Evolutionary conservation across 1,140 invertebrate species (phyloP).

Genomic region (Bicyclus anynana): DNA sequence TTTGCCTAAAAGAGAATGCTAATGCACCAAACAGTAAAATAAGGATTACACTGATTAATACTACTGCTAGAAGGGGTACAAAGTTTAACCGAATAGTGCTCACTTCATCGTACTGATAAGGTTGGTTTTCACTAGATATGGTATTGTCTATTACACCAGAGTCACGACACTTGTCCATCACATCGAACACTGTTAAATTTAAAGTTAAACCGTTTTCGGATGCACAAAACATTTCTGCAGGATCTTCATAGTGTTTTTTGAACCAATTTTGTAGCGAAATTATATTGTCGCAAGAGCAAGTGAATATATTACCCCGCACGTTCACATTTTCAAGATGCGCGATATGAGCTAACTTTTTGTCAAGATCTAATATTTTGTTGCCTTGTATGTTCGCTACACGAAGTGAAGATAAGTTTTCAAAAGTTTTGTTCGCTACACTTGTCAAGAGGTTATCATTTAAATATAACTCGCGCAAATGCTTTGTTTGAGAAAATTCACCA

Average conservation of each 20-base stretch:
- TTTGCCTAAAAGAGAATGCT: conserved; percentile 87
- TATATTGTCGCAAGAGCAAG: conserved; percentile 82
- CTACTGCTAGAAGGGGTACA: conserved; percentile 84
- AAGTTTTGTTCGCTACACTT: conserved; percentile 86
- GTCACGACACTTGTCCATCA: conserved; percentile 82
- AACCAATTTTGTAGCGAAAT: conserved; percentile 82
- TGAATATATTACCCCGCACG: conserved; percentile 83
- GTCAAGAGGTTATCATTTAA: conserved; percentile 87
- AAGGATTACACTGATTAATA: conserved; percentile 84
- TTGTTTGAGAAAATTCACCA: conserved; percentile 86
- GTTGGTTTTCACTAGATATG: conserved; percentile 80
- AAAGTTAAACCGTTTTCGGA: conserved; percentile 80
- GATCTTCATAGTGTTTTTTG: conserved; percentile 82
- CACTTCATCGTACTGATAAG: conserved; percentile 72
- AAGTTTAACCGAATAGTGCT: conserved; percentile 79
- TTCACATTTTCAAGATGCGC: conserved; percentile 83
- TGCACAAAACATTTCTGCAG: conserved; percentile 80
- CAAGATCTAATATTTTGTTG: conserved; percentile 86
- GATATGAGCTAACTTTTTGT: conserved; percentile 81
- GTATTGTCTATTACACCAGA: conserved; percentile 85
- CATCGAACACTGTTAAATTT: conserved; percentile 80
- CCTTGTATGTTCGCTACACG: conserved; percentile 87
- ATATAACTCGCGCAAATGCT: conserved; percentile 88
- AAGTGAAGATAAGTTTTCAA: conserved; percentile 83
- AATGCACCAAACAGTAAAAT: conserved; percentile 83